These are phyloP conservation scores for Rhinoraja longicauda DNA, from an alignment of 2,797 vertebrate species.

Conservation along the genomic window DNA sequence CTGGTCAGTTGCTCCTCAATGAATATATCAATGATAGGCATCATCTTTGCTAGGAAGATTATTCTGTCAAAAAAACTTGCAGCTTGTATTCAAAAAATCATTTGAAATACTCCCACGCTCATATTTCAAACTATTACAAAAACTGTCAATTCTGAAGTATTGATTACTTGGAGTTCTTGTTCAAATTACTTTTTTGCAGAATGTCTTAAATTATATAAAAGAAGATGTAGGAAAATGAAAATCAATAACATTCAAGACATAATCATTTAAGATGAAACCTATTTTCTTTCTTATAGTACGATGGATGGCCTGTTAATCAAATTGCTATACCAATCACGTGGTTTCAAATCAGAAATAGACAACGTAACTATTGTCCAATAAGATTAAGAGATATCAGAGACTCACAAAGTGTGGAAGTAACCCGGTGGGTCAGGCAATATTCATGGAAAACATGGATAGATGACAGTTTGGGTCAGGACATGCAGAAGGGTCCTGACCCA, in stretches of 20 bases:
- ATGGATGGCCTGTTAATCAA: neutral
- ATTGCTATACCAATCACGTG: neutral
- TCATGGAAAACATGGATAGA: no score
- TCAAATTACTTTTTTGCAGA: neutral
- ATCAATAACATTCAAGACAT: neutral
- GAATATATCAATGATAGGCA: no score
- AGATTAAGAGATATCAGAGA: neutral
- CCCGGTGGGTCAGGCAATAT: no score
- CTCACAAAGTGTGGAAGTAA: no score
- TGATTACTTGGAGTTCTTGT: constrained; percentile 3
- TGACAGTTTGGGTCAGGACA: no score
- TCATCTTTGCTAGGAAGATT: no score
- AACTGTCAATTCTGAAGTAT: neutral
- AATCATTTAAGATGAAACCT: neutral
- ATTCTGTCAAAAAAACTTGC: neutral
- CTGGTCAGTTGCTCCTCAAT: no score
- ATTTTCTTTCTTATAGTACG: neutral
- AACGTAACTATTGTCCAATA: neutral
- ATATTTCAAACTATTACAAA: neutral
- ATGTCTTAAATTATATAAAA: neutral
- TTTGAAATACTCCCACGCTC: neutral
- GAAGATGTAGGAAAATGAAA: neutral
- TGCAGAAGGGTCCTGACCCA: no score
- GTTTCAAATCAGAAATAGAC: neutral
- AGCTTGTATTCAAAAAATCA: neutral